These are phyloP conservation scores for Idaea biselata DNA, from an alignment of 2,888 invertebrate genomes.

Conservation along the genomic window DNA sequence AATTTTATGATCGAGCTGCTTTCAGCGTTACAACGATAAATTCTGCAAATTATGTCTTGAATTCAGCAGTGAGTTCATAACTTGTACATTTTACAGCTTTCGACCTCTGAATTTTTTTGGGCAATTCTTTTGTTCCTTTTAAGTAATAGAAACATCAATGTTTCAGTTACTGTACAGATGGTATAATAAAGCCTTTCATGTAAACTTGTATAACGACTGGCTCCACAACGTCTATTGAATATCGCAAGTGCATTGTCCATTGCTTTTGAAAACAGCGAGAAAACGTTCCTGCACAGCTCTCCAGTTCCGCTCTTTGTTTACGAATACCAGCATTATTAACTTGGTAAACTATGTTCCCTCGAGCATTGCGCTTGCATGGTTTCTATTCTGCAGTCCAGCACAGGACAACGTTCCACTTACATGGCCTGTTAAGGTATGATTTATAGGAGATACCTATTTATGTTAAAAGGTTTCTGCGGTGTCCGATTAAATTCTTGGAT, in stretches of 20 bases:
- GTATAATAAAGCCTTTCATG: not conserved
- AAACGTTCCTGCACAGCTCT: conserved; percentile 19
- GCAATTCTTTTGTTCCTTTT: not conserved
- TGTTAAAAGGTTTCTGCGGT: not conserved
- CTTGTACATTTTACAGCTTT: not conserved
- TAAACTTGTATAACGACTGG: not conserved
- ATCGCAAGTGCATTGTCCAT: conserved; percentile 25
- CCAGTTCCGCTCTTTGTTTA: conserved; percentile 30
- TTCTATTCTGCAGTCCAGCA: conserved; percentile 22
- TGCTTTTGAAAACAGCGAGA: conserved; percentile 27
- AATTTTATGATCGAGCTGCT: not conserved
- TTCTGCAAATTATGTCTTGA: not conserved
- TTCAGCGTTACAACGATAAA: not conserved
- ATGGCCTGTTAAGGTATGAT: not conserved
- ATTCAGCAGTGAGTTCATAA: not conserved
- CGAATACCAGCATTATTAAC: conserved; percentile 29
- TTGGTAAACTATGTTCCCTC: conserved; percentile 30
- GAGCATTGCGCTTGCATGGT: conserved; percentile 25
- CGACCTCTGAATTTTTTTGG: not conserved
- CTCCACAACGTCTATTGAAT: conserved; percentile 18
- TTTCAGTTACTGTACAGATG: not conserved
- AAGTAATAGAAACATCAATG: not conserved
- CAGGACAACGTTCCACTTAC: conserved; percentile 19
- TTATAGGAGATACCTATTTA: not conserved
- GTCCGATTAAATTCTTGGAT: not conserved